phyloP scores from a whole-genome alignment of 2,888 invertebrate genomes.

The Chrysotoxum bicinctum region DNA sequence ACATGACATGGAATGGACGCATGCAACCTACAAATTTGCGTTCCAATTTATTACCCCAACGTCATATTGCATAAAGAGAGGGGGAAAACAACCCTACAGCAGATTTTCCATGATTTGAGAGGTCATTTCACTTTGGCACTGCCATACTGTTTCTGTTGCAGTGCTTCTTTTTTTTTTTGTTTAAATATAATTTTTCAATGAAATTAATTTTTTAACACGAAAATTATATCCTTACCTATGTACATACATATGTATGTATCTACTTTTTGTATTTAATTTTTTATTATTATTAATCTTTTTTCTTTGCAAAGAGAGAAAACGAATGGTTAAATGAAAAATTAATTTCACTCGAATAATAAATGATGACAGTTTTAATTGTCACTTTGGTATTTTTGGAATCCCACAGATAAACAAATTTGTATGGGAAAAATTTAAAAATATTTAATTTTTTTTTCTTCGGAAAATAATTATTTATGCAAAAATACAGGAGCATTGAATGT shows the following conservation, averaged over 20 bases:
- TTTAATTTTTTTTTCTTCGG: slow-evolving; percentile 8
- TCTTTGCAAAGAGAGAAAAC: slow-evolving; percentile 1
- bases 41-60: slow-evolving; percentile 45
- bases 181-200: slow-evolving; percentile 36
- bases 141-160: not conserved
- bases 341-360: slow-evolving; percentile 60
- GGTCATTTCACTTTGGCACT: slow-evolving; percentile 60
- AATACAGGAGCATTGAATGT: not conserved
- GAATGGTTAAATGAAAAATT: slow-evolving; percentile 48
- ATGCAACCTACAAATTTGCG: slow-evolving; percentile 42
- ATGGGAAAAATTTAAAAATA: slow-evolving; percentile 55
- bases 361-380: slow-evolving; percentile 68
- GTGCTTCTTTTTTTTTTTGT: not conserved
- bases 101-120: slow-evolving; percentile 13
- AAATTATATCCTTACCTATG: slow-evolving; percentile 13
- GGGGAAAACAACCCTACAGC: not conserved
- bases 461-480: slow-evolving; percentile 32
- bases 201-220: slow-evolving; percentile 43
- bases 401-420: slow-evolving; percentile 68
- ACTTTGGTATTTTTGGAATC: slow-evolving; percentile 72
- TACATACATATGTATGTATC: not conserved
- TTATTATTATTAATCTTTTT: slow-evolving; percentile 27
- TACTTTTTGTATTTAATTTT: slow-evolving; percentile 28
- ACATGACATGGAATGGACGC: slow-evolving; percentile 34
- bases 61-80: not conserved